A percentile compares a stretch with the other conserved stretches of the same genome.
Evolutionary conservation across 2,113 vertebrate species (phyloP).

Genomic region (Pantherophis guttatus): DNA sequence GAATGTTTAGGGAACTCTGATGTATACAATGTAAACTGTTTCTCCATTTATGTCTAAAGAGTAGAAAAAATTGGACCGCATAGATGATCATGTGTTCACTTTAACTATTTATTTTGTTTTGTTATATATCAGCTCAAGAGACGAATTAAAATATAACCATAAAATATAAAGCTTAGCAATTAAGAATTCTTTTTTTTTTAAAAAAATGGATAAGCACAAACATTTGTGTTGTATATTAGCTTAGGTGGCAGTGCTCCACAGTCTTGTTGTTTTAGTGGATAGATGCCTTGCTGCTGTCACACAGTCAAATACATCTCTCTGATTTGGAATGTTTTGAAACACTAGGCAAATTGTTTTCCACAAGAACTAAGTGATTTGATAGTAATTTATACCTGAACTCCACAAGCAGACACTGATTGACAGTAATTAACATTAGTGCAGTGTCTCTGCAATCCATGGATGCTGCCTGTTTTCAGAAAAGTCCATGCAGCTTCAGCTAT

Average conservation of each 20-base stretch:
- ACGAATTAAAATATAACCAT: not conserved
- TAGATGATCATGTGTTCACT: not conserved
- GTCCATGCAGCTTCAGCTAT: not conserved
- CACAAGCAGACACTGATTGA: conserved; percentile 16
- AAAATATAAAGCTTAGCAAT: not conserved
- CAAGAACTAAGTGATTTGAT: conserved; percentile 19
- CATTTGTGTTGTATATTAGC: not conserved
- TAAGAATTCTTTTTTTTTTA: not conserved
- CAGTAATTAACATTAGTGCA: conserved; percentile 15
- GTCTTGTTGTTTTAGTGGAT: conserved; percentile 7
- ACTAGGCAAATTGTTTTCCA: conserved; percentile 35
- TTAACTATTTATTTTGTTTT: not conserved
- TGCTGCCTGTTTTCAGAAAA: conserved; percentile 14
- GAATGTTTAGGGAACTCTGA: not conserved
- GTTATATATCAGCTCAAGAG: not conserved
- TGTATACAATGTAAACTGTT: not conserved
- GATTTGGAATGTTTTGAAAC: conserved; percentile 43
- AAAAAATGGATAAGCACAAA: not conserved
- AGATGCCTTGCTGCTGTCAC: not conserved
- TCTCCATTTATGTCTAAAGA: not conserved
- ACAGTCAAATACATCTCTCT: conserved; percentile 30
- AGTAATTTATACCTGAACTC: conserved; percentile 27
- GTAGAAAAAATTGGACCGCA: not conserved
- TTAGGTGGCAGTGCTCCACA: not conserved
- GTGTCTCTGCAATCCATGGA: not conserved